phyloP scores from a whole-genome alignment of 1,140 invertebrate species.

The Zaprionus kolodkinae region DNA sequence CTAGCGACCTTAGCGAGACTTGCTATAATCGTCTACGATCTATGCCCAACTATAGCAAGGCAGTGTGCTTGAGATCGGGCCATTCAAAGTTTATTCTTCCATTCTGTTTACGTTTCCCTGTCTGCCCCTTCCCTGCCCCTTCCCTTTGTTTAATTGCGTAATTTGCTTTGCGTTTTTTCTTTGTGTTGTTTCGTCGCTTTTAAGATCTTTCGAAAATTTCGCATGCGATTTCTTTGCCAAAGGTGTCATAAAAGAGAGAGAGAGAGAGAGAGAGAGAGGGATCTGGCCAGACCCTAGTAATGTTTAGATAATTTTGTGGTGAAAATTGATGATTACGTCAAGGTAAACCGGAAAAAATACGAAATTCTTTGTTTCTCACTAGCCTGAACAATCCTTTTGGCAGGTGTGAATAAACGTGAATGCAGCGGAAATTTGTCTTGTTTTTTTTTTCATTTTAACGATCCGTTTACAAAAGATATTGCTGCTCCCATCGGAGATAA shows the following conservation, averaged over 20 bases:
- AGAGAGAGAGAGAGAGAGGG: not conserved
- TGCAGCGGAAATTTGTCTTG: constrained; percentile 1
- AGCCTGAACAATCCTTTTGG: not conserved
- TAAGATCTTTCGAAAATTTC: constrained; percentile 32
- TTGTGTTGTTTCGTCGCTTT: constrained; percentile 37
- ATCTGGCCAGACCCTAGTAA: not conserved
- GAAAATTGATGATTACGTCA: not conserved
- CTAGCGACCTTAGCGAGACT: constrained; percentile 28
- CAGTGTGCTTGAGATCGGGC: constrained; percentile 10
- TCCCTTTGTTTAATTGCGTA: constrained; percentile 56
- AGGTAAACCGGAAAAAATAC: constrained; percentile 3
- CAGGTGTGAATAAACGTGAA: not conserved
- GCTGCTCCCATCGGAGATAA: not conserved
- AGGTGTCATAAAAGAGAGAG: not conserved
- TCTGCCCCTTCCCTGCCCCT: constrained; percentile 5
- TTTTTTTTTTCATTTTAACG: not conserved
- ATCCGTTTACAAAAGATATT: constrained; percentile 10
- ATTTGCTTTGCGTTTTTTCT: constrained; percentile 59
- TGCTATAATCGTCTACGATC: constrained; percentile 35
- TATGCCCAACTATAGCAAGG: constrained; percentile 20
- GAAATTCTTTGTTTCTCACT: not conserved
- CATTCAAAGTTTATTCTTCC: constrained; percentile 37
- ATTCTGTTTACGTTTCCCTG: constrained; percentile 5
- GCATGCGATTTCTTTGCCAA: not conserved
- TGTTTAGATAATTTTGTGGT: not conserved